A percentile compares a stretch with the other conserved stretches of the same genome.
Conservation (phyloP, 2,888 invertebrate genomes). For the Rhopalosiphum nymphaeae region DNA sequence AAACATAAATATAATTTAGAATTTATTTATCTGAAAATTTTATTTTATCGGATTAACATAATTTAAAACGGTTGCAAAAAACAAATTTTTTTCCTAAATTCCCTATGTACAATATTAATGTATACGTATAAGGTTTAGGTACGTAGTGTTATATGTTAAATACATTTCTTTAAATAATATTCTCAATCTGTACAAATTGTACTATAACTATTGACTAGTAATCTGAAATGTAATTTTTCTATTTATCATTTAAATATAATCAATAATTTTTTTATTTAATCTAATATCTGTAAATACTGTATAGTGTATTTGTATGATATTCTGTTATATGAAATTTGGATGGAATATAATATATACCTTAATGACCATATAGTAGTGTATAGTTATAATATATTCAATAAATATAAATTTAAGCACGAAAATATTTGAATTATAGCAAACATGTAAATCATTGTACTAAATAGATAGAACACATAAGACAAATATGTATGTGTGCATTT, state of each 20-base stretch:
- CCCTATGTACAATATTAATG: too few species aligned
- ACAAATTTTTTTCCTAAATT: neutral
- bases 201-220: neutral
- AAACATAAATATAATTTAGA: too few species aligned
- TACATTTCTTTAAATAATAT: neutral
- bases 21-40: too few species aligned
- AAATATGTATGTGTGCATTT: too few species aligned
- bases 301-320: neutral
- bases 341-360: neutral
- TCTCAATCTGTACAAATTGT: neutral
- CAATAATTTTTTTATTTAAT: neutral
- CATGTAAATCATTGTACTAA: neutral
- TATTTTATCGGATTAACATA: neutral
- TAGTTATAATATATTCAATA: neutral
- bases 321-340: neutral
- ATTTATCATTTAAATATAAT: neutral
- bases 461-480: neutral
- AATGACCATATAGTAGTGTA: too few species aligned
- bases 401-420: neutral
- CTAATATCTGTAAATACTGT: neutral
- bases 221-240: neutral
- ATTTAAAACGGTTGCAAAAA: neutral
- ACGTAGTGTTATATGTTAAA: neutral
- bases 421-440: neutral
- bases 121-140: too few species aligned